Evolutionary conservation across 2,797 vertebrate species (phyloP), one percentile per base, ranked within the genome.

Genomic region (Pangasius macronema): DNA sequence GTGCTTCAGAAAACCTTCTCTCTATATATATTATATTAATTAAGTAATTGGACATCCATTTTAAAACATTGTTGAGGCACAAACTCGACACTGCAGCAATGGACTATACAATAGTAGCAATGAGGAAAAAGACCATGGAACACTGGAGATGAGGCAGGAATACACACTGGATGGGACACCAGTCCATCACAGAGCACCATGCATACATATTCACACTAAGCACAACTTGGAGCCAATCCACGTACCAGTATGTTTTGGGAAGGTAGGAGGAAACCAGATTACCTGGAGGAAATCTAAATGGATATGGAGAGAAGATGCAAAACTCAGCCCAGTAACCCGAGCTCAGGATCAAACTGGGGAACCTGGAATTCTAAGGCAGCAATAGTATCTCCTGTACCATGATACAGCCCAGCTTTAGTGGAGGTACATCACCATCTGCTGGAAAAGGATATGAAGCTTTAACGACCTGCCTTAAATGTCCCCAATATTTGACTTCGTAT

Each of bases 391-490:
- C 36, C 18, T 70, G 33, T 22, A 3, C 33, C n/a, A 27, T n/a
- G 3, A 42, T 11, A 49, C 7, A 75, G 10, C 39, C 70, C 36
- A 27, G 10, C 22, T 42, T 10, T 42, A 42, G 8, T 3, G 9
- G 16, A 75, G 39, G 16, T 39, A 75, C 55, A 85, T 46, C 84
- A 24, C 72, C 72, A 77, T 42, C 84, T 85, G 72, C 72, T 85
- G 84, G 16, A 63, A 82, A 67, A 53, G 8, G 46, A 2, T 42
- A 3, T 42, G 10, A 42, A 39, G 72, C 42, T 75, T 75, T 70
- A 36, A 70, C 13, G 30, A 65, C 14, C 30, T 68, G 5, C 30
- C 30, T 68, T 33, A 5, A 68, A 39, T 70, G 33, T 70, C 16
- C 18, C 7, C 8, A 42, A 42, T 42, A 42, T 20, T 39, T 70